phyloP scores from a whole-genome alignment of 1,140 invertebrate genomes.

The Plodia interpunctella region DNA sequence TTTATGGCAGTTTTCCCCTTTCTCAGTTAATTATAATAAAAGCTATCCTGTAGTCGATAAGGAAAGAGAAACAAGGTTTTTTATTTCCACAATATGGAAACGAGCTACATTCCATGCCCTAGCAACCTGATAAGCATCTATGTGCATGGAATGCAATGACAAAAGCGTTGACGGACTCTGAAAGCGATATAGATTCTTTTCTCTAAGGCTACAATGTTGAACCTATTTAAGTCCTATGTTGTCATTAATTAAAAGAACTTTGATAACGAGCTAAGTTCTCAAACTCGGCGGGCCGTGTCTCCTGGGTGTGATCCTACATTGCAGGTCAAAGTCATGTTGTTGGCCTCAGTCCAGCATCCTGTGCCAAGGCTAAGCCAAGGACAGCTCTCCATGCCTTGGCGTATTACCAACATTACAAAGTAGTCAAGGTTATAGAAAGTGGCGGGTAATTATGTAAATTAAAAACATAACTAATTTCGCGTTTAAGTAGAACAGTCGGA shows the following conservation, averaged over 20 bases:
- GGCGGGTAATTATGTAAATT: conserved; percentile 21
- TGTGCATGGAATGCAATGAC: too few species aligned
- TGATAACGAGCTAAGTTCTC: too few species aligned
- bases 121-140: too few species aligned
- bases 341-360: conserved; percentile 21
- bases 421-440: conserved; percentile 27
- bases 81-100: too few species aligned
- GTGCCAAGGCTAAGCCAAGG: conserved; percentile 12
- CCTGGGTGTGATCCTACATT: background rate
- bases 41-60: too few species aligned
- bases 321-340: conserved; percentile 24
- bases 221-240: too few species aligned
- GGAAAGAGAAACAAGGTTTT: too few species aligned
- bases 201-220: too few species aligned
- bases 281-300: background rate
- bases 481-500: background rate
- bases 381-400: conserved; percentile 21
- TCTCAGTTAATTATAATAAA: background rate
- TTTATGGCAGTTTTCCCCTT: background rate
- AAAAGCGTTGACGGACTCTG: too few species aligned
- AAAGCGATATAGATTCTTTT: too few species aligned
- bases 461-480: conserved; percentile 1
- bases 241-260: too few species aligned
- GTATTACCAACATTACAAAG: conserved; percentile 21
- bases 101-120: too few species aligned